A percentile compares a stretch with the other conserved stretches of the same genome.
phyloP scores from a whole-genome alignment of 2,888 invertebrate species.

The Agrypnus murinus region DNA sequence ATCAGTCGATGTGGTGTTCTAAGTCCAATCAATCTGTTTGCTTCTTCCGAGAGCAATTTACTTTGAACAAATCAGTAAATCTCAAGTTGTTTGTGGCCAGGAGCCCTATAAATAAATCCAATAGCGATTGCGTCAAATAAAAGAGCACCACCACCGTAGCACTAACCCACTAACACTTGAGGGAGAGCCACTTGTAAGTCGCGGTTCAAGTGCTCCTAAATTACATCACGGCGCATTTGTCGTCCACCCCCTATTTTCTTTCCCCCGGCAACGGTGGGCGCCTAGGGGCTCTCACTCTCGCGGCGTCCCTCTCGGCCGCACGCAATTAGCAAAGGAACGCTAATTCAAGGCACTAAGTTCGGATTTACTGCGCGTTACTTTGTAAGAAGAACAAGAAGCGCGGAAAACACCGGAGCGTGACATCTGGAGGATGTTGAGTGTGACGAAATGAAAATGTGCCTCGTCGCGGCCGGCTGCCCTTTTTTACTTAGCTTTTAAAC shows the following conservation, averaged over 20 bases:
- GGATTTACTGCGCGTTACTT: conserved; percentile 54
- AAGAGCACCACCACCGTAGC: conserved; percentile 42
- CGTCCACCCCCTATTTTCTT: conserved; percentile 38
- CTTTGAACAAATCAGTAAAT: conserved; percentile 45
- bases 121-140: conserved; percentile 53
- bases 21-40: conserved; percentile 42
- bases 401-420: conserved; percentile 53
- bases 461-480: conserved; percentile 52
- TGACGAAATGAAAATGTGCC: conserved; percentile 55
- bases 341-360: conserved; percentile 53
- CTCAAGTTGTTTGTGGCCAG: conserved; percentile 51
- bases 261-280: conserved; percentile 10
- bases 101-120: conserved; percentile 53
- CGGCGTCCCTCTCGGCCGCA: conserved; percentile 49
- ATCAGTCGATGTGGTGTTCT: too few relatives aligned
- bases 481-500: conserved; percentile 43
- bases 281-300: too few relatives aligned
- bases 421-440: conserved; percentile 55
- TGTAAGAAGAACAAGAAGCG: conserved; percentile 51
- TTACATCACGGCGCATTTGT: conserved; percentile 54
- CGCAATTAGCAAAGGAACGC: conserved; percentile 55
- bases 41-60: conserved; percentile 45
- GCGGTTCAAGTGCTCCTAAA: conserved; percentile 59
- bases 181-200: conserved; percentile 59
- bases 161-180: conserved; percentile 55